phyloP scores from a whole-genome alignment of 2,888 invertebrate genomes.

The Cephus runcator region DNA sequence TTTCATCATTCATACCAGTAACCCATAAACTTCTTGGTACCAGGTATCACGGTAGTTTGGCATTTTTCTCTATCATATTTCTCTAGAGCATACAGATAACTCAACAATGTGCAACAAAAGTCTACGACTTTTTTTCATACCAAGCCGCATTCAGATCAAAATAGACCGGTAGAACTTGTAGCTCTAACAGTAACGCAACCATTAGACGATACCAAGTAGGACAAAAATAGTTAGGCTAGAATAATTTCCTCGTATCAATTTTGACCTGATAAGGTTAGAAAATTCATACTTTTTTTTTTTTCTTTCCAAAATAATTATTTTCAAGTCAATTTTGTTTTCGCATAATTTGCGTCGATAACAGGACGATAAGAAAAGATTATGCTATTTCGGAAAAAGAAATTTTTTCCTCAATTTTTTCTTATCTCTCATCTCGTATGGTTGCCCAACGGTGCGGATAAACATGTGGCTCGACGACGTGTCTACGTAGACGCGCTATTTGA shows the following conservation, averaged over 20 bases:
- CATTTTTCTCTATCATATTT: neutral
- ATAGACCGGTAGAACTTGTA: neutral
- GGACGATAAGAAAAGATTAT: neutral
- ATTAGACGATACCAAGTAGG: neutral
- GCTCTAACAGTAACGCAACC: neutral
- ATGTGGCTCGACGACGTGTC: slow-evolving; percentile 29
- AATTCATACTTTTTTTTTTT: neutral
- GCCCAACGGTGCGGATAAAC: slow-evolving; percentile 52
- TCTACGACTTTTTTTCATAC: neutral
- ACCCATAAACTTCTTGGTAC: neutral
- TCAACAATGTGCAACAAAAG: neutral
- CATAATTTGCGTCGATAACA: neutral
- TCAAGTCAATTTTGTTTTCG: neutral
- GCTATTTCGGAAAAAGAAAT: too few species aligned
- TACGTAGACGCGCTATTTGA: slow-evolving; percentile 45
- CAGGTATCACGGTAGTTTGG: neutral
- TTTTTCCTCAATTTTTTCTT: neutral
- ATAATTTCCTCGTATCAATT: neutral
- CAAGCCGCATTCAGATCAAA: neutral
- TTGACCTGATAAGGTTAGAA: neutral
- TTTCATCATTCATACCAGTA: neutral
- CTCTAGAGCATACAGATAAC: neutral
- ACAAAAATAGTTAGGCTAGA: neutral
- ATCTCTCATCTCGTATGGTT: slow-evolving; percentile 29
- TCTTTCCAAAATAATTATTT: neutral